Evolutionary conservation across 2,113 vertebrate species (phyloP).

Genomic region (Cephalopterus ornatus): DNA sequence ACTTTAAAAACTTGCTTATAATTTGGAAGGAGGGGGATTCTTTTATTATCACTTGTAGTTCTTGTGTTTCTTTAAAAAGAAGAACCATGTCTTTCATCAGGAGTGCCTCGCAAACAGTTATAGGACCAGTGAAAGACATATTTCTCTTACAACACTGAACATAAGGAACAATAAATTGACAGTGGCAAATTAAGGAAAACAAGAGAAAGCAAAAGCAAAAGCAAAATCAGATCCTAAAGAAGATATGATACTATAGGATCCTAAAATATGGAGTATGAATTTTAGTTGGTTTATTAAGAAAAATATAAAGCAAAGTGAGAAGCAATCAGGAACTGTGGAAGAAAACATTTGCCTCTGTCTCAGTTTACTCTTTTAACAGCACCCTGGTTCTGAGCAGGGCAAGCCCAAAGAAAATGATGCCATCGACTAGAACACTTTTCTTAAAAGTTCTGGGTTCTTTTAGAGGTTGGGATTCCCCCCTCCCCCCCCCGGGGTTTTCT

Average conservation of each 20-base stretch:
- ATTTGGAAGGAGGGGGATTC: not conserved
- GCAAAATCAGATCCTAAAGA: not conserved
- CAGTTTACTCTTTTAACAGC: not conserved
- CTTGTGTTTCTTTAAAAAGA: not conserved
- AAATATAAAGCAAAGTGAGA: not conserved
- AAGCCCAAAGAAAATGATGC: not conserved
- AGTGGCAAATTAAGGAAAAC: not conserved
- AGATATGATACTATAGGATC: not conserved
- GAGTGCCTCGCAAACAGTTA: not conserved
- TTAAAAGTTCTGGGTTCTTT: not conserved
- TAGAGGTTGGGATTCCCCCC: not conserved
- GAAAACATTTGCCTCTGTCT: not conserved
- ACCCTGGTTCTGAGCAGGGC: not conserved
- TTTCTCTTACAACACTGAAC: not conserved
- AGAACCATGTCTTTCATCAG: not conserved
- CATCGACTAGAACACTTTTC: not conserved
- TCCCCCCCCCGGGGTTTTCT: not conserved
- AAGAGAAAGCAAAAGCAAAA: not conserved
- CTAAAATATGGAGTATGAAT: not conserved
- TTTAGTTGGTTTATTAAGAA: not conserved
- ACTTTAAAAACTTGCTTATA: not conserved
- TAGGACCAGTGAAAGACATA: not conserved
- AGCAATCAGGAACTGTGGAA: not conserved
- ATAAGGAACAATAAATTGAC: not conserved
- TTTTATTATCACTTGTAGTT: not conserved